Base-by-base conservation (phyloP, 2,888 invertebrate genomes). In the Eilema caniola region DNA sequence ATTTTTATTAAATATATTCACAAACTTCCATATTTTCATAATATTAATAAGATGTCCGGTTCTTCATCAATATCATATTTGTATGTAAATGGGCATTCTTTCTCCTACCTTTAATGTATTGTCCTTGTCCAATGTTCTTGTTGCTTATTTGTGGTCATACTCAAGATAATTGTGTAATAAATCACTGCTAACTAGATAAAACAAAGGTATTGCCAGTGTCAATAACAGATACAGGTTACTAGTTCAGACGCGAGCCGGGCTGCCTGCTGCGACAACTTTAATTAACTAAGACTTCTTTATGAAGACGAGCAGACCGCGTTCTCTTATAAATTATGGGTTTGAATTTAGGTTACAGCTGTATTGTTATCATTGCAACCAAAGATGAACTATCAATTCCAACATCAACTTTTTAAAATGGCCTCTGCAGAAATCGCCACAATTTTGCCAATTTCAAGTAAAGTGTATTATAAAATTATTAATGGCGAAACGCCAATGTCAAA, bases 261-360 rank as follows among this genome's bases (percentile, higher is more conserved):
- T 63, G 79, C 80, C 80, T 66, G 73, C 67, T 31, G 68, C 61
- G 47, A 24, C 47, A 37, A 62, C 28, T 76, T 79, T 69, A 70
- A 76, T 79, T 69, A 76, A 70, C 68, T n/a, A 23, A 66, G 64
- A 56, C 67, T 69, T 57, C 65, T 69, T 73, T 67, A 59, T 68
- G 53, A 62, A 41, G 37, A 37, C 53, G 24, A 72, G 73, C 73
- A 25, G 63, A 69, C 16, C 31, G 61, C 14, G 25, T 11, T 12
- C 20, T 12, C 41, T 37, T 24, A 5, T 24, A 56, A 62, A 56
- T 68, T 62, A 68, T 57, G 5, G 24, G 20, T 28, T 31, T 10
- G 8, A 16, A 56, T 56, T 12, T 56, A 31, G n/a, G 16, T 31
- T 61, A 20, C 10, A 7, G 60, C 31, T 31, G 25, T 60, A 60